Evolutionary conservation across 2,888 invertebrate species (phyloP).

Genomic region (Panopea generosa): DNA sequence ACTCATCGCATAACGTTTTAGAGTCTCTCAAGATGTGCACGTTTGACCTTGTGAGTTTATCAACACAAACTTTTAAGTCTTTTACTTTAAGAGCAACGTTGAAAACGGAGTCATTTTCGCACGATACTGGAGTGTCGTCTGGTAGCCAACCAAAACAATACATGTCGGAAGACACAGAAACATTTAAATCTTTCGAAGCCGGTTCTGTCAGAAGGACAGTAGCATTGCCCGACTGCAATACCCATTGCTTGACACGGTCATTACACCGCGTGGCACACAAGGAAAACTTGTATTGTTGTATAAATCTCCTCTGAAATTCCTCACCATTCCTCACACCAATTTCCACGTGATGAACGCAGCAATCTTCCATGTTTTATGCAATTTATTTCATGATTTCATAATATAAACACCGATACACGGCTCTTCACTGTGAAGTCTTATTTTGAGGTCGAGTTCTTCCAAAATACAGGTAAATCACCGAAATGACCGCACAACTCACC

Average conservation of each 20-base stretch:
- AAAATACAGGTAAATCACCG: too few species aligned
- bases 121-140: background rate
- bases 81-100: constrained; percentile 85
- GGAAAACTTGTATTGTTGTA: constrained; percentile 75
- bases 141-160: constrained; percentile 43
- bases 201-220: constrained; percentile 80
- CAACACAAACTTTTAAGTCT: constrained; percentile 74
- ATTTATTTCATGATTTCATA: background rate
- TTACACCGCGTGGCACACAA: constrained; percentile 68
- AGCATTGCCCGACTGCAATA: constrained; percentile 75
- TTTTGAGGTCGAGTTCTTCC: too few species aligned
- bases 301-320: constrained; percentile 69
- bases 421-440: too few species aligned
- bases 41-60: constrained; percentile 70
- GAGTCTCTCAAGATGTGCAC: constrained; percentile 79
- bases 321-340: constrained; percentile 80
- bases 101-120: constrained; percentile 85
- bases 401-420: too few species aligned
- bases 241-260: constrained; percentile 71
- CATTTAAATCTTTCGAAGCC: constrained; percentile 8
- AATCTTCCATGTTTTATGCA: constrained; percentile 61
- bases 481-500: too few species aligned
- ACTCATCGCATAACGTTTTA: constrained; percentile 69
- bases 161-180: constrained; percentile 31
- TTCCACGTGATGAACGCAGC: constrained; percentile 83